Base-by-base conservation (phyloP, 2,797 vertebrate genomes). In the Catostomus latipinnis region DNA sequence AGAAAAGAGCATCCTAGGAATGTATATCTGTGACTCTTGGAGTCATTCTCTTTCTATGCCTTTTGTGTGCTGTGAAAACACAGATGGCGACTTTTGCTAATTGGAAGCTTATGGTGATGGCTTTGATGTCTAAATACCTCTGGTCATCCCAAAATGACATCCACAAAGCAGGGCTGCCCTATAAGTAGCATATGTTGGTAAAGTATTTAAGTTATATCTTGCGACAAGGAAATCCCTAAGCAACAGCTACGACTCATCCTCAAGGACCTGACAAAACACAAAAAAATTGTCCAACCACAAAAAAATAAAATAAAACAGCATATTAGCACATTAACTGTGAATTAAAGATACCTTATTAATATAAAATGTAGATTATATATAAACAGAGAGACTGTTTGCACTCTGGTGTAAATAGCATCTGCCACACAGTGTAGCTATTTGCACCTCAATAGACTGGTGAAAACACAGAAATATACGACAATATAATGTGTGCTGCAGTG, bases 41-140 rank as follows among this genome's bases (percentile, higher is more conserved):
- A 46, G 43, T 65, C 12, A 18, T 18, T 18, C 16, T 49, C 46
- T 16, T 70, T 56, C 52, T 45, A 43, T 58, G 43, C 58, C n/a
- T 57, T 76, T 65, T 46, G 43, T 65, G 18, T 73, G 71, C 8
- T 61, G 18, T 76, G n/a, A 76, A 76, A n/a, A n/a, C 43, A 57
- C 46, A 76, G 18, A 43, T 9, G 18, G 65, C 5, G 45, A 34
- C 8, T 14, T 58, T 67, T 49, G 43, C 9, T 34, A 57, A 49
- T 54, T 60, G 18, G 16, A 60, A 9, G 7, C 13, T 4, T 52
- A 8, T 45, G 65, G 18, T 10, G n/a, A 9, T 43, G 18, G 48
- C 46, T 50, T 43, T 69, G 45, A 76, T 76, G 18, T 76, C 13
- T 67, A 18, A 57, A 76, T 58, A 76, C 46, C 46, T 77, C n/a